Evolutionary conservation across 2,113 vertebrate genomes (phyloP).

Genomic region (Sciurus niger): DNA sequence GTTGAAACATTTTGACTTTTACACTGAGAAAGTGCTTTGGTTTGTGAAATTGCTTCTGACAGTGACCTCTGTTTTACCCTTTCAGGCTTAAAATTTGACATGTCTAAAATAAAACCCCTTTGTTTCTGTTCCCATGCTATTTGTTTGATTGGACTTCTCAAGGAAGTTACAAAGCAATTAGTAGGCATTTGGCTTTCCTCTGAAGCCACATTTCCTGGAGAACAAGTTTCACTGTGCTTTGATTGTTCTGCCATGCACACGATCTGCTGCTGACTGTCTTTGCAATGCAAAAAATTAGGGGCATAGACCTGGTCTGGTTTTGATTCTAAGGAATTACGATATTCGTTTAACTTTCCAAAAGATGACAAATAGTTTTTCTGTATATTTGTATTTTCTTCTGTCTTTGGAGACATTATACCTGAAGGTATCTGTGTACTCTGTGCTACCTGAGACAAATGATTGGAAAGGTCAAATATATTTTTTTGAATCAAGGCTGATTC

Average conservation of each 20-base stretch:
- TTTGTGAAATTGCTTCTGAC: conserved; percentile 87
- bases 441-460: conserved; percentile 87
- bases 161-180: conserved; percentile 88
- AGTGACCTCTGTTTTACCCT: conserved; percentile 85
- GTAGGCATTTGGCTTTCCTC: conserved; percentile 88
- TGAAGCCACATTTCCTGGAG: conserved; percentile 84
- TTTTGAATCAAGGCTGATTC: conserved; percentile 88
- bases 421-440: conserved; percentile 86
- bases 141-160: conserved; percentile 90
- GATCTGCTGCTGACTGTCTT: conserved; percentile 88
- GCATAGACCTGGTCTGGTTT: conserved; percentile 86
- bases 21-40: conserved; percentile 88
- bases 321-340: conserved; percentile 81
- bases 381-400: conserved; percentile 86
- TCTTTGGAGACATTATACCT: conserved; percentile 84
- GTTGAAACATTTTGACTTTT: conserved; percentile 88
- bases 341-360: conserved; percentile 87
- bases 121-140: conserved; percentile 90
- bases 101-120: conserved; percentile 89
- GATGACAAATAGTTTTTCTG: conserved; percentile 87
- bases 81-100: conserved; percentile 88
- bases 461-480: conserved; percentile 88
- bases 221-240: conserved; percentile 87
- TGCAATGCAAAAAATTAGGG: conserved; percentile 88
- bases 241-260: conserved; percentile 85